These are phyloP conservation scores for Mormyrus hasselquistii DNA, from an alignment of 2,797 vertebrate genomes.

Conservation along the genomic window DNA sequence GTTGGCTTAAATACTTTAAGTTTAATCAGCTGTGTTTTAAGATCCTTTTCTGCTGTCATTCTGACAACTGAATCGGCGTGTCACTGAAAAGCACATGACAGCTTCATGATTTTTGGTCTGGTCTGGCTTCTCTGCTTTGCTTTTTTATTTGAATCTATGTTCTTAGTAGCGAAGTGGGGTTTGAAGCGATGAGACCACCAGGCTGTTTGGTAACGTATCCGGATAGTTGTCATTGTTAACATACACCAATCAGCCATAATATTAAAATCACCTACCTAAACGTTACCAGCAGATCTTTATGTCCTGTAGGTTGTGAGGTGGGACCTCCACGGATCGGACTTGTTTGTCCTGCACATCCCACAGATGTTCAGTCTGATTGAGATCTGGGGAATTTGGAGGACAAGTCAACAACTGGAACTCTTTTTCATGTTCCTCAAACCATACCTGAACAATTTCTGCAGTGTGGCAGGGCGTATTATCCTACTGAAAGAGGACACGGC, in stretches of 20 bases:
- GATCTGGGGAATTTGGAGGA: neutral
- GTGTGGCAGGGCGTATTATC: too few species aligned
- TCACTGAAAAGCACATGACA: neutral
- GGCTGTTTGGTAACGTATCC: neutral
- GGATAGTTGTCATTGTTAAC: neutral
- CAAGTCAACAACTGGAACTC: too few species aligned
- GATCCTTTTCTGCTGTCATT: neutral
- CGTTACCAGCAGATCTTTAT: neutral
- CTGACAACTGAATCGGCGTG: neutral
- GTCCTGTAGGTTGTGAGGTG: neutral
- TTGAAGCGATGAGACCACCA: neutral
- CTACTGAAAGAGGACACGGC: too few species aligned
- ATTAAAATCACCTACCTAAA: neutral
- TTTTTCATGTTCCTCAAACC: too few species aligned
- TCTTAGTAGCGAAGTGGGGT: neutral
- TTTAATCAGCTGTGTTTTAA: neutral
- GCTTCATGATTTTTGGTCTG: neutral
- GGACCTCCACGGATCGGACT: neutral
- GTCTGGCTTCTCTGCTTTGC: neutral
- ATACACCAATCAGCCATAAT: neutral
- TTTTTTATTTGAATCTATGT: neutral
- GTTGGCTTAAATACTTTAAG: neutral
- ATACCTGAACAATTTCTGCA: too few species aligned
- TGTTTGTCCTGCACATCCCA: neutral
- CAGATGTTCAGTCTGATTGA: neutral